Evolutionary conservation across 2,797 vertebrate genomes (phyloP).

Genomic region (Chaetophractus vellerosus): DNA sequence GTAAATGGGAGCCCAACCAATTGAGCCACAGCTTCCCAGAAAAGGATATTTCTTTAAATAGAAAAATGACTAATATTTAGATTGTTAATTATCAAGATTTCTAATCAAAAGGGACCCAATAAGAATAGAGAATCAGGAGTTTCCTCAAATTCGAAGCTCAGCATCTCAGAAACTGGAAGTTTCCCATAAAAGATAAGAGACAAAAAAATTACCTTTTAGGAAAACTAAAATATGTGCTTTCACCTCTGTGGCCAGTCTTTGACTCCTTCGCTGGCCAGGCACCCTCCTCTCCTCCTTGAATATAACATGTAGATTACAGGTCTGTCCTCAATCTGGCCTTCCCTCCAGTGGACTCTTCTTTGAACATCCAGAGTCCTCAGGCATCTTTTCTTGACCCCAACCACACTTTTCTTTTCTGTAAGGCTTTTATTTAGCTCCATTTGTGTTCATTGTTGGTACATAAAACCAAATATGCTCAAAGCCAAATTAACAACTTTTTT

Average conservation of each 20-base stretch:
- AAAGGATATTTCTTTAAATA: not conserved
- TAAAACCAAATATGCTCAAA: not conserved
- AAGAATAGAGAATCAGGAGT: slow-evolving; percentile 1
- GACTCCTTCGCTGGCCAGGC: not conserved
- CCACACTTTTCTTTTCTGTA: not conserved
- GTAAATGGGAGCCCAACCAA: too few species aligned
- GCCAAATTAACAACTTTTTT: too few species aligned
- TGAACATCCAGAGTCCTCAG: not conserved
- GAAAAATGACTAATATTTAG: slow-evolving; percentile 4
- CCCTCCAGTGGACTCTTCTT: not conserved
- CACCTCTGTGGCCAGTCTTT: not conserved
- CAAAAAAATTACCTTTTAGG: not conserved
- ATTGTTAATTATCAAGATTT: slow-evolving; percentile 16
- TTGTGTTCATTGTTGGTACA: not conserved
- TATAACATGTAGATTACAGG: not conserved
- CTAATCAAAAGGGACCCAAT: not conserved
- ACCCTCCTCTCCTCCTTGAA: not conserved
- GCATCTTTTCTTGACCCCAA: not conserved
- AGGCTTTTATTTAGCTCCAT: not conserved
- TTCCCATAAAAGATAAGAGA: slow-evolving; percentile 37
- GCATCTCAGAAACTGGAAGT: not conserved
- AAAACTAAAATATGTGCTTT: slow-evolving; percentile 32
- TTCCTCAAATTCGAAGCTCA: slow-evolving; percentile 29
- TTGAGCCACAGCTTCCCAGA: too few species aligned
- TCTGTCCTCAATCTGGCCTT: not conserved